These are phyloP conservation scores for Ferdinandea cuprea DNA, from an alignment of 2,888 invertebrate genomes.

Conservation along the genomic window DNA sequence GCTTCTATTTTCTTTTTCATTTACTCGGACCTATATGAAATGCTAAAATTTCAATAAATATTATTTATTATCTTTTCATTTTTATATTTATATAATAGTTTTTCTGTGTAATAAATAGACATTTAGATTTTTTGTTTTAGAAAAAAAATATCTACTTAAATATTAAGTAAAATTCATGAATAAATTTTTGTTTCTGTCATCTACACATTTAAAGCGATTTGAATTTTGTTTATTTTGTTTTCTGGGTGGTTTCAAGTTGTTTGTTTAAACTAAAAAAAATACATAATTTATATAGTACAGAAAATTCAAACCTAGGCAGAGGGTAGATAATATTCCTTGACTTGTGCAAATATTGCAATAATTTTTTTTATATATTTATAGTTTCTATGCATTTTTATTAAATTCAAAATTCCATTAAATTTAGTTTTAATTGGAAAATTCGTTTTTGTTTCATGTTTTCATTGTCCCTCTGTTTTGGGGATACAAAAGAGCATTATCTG, in stretches of 20 bases:
- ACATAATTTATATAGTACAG: slow-evolving; percentile 26
- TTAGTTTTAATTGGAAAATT: slow-evolving; percentile 37
- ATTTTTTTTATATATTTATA: slow-evolving; percentile 28
- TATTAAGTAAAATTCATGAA: slow-evolving; percentile 57
- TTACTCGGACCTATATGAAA: slow-evolving; percentile 51
- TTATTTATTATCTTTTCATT: slow-evolving; percentile 34
- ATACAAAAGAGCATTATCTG: slow-evolving; percentile 36
- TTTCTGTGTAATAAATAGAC: slow-evolving; percentile 73
- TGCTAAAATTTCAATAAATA: slow-evolving; percentile 64
- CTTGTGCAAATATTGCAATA: slow-evolving; percentile 70
- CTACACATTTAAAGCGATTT: slow-evolving; percentile 74
- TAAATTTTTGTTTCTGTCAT: slow-evolving; percentile 20
- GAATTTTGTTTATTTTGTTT: too few species aligned
- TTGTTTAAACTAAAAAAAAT: slow-evolving; percentile 32
- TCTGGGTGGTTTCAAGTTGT: slow-evolving; percentile 67
- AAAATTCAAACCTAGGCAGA: slow-evolving; percentile 16
- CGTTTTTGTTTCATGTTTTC: slow-evolving; percentile 7
- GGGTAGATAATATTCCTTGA: slow-evolving; percentile 36
- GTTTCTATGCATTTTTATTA: slow-evolving; percentile 13
- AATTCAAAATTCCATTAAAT: slow-evolving; percentile 24
- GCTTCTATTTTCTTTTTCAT: neutral
- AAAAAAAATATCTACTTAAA: slow-evolving; percentile 74
- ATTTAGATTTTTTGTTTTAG: slow-evolving; percentile 63
- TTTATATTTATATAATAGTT: slow-evolving; percentile 40
- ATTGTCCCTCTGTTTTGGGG: slow-evolving; percentile 22